These are phyloP conservation scores for Ophioderma brevispina DNA, from an alignment of 35 echinoderm and acorn worm genomes.

Conservation along the genomic window DNA sequence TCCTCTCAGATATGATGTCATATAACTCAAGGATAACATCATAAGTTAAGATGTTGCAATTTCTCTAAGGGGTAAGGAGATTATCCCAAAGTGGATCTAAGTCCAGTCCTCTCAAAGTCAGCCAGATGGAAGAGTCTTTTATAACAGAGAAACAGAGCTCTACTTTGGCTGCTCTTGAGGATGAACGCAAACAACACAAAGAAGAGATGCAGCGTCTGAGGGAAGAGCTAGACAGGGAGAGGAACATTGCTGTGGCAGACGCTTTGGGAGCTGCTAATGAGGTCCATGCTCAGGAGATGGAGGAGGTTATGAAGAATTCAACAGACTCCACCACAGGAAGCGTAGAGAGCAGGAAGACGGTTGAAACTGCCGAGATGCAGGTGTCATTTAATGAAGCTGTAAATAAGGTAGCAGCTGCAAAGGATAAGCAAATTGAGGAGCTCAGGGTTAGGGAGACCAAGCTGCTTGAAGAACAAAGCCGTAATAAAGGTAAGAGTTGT, in stretches of 20 bases:
- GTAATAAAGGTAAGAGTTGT: slow-evolving; percentile 60
- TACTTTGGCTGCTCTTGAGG: slow-evolving; percentile 38
- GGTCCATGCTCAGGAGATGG: slow-evolving; percentile 10
- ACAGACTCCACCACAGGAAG: neutral
- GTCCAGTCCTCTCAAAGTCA: slow-evolving; percentile 10
- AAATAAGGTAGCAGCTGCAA: slow-evolving; percentile 58
- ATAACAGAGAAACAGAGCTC: slow-evolving; percentile 51
- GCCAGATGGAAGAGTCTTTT: slow-evolving; percentile 77
- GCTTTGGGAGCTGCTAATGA: slow-evolving; percentile 8
- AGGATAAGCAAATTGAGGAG: slow-evolving; percentile 78
- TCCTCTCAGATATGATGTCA: too few species aligned
- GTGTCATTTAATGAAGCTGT: slow-evolving; percentile 90
- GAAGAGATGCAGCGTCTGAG: slow-evolving; percentile 23
- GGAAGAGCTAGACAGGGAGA: slow-evolving; percentile 28
- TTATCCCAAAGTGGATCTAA: too few species aligned
- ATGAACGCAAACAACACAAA: slow-evolving; percentile 42
- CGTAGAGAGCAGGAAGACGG: slow-evolving; percentile 25
- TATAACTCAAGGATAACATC: too few species aligned
- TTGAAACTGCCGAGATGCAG: slow-evolving; percentile 65
- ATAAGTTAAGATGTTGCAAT: too few species aligned
- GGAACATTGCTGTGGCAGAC: neutral
- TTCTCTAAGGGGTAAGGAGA: too few species aligned
- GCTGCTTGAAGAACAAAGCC: slow-evolving; percentile 56
- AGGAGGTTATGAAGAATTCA: slow-evolving; percentile 26
- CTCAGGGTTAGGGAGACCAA: slow-evolving; percentile 55